Evolutionary conservation across 2,888 invertebrate species (phyloP).

Genomic region (Lypha dubia): DNA sequence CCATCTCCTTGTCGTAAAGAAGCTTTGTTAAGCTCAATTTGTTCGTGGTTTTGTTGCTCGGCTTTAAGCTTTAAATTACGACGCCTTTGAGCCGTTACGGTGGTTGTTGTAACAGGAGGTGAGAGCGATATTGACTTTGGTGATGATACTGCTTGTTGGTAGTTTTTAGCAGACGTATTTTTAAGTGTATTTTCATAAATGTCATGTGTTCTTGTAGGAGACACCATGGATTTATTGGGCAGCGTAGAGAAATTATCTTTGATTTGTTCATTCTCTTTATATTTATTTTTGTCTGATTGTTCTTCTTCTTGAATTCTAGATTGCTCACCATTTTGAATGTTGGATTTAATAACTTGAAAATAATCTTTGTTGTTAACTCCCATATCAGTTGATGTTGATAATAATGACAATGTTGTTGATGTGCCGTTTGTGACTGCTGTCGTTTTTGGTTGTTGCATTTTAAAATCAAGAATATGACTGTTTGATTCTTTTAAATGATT

Average conservation of each 20-base stretch:
- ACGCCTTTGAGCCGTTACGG: constrained; percentile 78
- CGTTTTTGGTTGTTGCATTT: constrained; percentile 51
- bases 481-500: constrained; percentile 60
- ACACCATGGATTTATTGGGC: constrained; percentile 62
- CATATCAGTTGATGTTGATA: constrained; percentile 44
- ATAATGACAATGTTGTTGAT: constrained; percentile 28
- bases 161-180: constrained; percentile 34
- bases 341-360: constrained; percentile 44
- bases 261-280: constrained; percentile 27
- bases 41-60: constrained; percentile 76
- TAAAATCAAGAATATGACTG: constrained; percentile 36
- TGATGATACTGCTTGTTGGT: constrained; percentile 29
- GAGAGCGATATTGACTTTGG: constrained; percentile 25
- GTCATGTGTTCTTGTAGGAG: constrained; percentile 66
- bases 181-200: constrained; percentile 67
- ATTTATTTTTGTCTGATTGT: constrained; percentile 13
- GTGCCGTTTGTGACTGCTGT: constrained; percentile 59
- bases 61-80: constrained; percentile 77
- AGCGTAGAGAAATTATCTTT: constrained; percentile 61
- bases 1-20: constrained; percentile 77
- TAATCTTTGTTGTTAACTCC: constrained; percentile 34
- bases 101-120: constrained; percentile 48
- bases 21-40: constrained; percentile 75
- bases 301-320: constrained; percentile 24
- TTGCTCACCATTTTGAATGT: constrained; percentile 45